A percentile compares a stretch with the other conserved stretches of the same genome.
Evolutionary conservation across 2,888 invertebrate genomes (phyloP).

Genomic region (Teleiodes luculella): DNA sequence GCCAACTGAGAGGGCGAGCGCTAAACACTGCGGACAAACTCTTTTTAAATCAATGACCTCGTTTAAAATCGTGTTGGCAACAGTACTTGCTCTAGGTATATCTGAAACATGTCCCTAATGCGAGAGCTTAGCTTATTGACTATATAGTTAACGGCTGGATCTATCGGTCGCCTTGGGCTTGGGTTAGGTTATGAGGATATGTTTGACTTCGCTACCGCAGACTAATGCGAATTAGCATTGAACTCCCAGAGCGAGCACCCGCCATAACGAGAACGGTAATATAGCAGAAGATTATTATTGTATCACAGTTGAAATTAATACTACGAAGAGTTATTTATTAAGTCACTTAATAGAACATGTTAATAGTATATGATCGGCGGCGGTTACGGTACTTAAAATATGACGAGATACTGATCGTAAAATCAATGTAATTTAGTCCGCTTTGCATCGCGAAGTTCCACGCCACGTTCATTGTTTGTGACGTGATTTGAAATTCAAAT

Average conservation of each 20-base stretch:
- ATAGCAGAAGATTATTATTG: neutral
- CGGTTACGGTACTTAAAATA: constrained; percentile 6
- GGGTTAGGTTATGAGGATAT: neutral
- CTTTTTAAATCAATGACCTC: constrained; percentile 13
- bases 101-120: constrained; percentile 3
- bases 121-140: neutral
- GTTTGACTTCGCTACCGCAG: constrained; percentile 2
- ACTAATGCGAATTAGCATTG: neutral
- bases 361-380: neutral
- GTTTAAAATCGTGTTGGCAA: constrained; percentile 8
- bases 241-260: constrained; percentile 1
- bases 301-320: neutral
- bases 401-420: constrained; percentile 11
- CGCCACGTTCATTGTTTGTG: constrained; percentile 29
- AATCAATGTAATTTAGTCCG: constrained; percentile 17
- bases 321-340: neutral
- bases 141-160: neutral
- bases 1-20: constrained; percentile 43
- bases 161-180: constrained; percentile 1
- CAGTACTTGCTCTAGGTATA: neutral
- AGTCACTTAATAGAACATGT: neutral
- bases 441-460: constrained; percentile 25
- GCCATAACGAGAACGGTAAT: neutral
- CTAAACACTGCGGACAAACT: constrained; percentile 21
- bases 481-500: constrained; percentile 41